Base-by-base conservation (phyloP, 2,888 invertebrate species). In the Ophion obscuratus region DNA sequence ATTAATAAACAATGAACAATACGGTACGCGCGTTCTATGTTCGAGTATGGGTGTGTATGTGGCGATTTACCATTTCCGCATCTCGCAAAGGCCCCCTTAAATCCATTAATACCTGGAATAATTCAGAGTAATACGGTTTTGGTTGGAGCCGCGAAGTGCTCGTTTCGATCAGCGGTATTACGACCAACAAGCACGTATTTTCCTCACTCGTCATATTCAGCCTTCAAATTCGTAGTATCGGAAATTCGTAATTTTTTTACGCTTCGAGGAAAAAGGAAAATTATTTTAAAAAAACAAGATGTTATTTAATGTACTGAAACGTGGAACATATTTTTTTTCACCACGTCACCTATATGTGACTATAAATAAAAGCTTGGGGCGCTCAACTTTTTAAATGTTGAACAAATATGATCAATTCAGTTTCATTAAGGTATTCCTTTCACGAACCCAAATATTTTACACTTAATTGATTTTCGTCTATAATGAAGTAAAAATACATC, bases 121-220 rank as follows among this genome's bases (percentile, higher is more conserved):
- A 83, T 86, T 64, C 78, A 67, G 64, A 53, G 17, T 62, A 64
- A 78, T 81, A 81, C 27, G 67, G 77, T 81, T 86, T 81, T 31
- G 77, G 36, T 68, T 85, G 47, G 68, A 64, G 67, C 57, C 73
- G 27, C 5, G 24, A 24, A 53, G n/a, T 59, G 14, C 62, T 62
- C 62, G 70, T 36, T 61, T 36, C 57, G 9, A 24, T 62, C 62
- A 20, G 62, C 11, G 24, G 5, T 24, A 62, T 62, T 62, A 62
- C 27, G 53, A 14, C 17, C 53, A 53, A 17, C 53, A 53, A 53
- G 53, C 17, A 14, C 17, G 14, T 53, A 5, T 17, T 7, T 40
- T 40, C 14, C 17, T 53, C 53, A 14, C 53, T 53, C 53, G 17
- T 1, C 3, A 17, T 14, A 14, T 53, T 53, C 53, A 4, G 53